A percentile compares a stretch with the other conserved stretches of the same genome.
phyloP scores from a whole-genome alignment of 2,888 invertebrate genomes.

The Brachypalpus laphriformis region DNA sequence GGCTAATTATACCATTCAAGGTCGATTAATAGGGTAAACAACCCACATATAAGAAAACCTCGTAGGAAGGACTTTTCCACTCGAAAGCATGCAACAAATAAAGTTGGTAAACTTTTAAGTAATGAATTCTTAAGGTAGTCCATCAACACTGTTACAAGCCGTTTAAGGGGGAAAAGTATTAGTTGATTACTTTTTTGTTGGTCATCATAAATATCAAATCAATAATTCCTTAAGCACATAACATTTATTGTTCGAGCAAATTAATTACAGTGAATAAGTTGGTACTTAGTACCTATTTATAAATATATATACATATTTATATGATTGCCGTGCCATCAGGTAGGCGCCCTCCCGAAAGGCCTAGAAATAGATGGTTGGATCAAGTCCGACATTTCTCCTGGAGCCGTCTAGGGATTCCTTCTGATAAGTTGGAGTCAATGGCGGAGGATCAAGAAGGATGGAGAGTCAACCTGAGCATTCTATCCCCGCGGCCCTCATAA shows the following conservation, averaged over 20 bases:
- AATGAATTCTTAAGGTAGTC: not conserved
- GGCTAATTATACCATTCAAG: constrained; percentile 6
- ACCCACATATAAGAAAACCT: not conserved
- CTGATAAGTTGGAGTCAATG: too few species aligned
- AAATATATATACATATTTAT: too few species aligned
- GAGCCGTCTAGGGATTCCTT: too few species aligned
- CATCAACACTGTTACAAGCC: not conserved
- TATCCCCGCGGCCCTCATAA: too few species aligned
- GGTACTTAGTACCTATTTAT: not conserved
- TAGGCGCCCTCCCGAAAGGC: too few species aligned
- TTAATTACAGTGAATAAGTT: not conserved
- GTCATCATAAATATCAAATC: not conserved
- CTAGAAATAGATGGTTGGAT: too few species aligned
- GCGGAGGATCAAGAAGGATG: too few species aligned
- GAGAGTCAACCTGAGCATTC: too few species aligned
- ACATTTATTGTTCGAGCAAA: not conserved
- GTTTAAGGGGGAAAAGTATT: not conserved
- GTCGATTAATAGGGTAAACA: not conserved
- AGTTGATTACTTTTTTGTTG: not conserved
- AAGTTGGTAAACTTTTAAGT: not conserved
- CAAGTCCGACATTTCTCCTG: too few species aligned
- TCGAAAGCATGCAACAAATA: not conserved
- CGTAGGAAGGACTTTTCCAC: not conserved
- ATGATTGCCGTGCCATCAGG: too few species aligned
- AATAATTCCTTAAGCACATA: not conserved